A percentile compares a stretch with the other conserved stretches of the same genome.
phyloP scores from a whole-genome alignment of 2,113 vertebrate species.

The Perca fluviatilis region DNA sequence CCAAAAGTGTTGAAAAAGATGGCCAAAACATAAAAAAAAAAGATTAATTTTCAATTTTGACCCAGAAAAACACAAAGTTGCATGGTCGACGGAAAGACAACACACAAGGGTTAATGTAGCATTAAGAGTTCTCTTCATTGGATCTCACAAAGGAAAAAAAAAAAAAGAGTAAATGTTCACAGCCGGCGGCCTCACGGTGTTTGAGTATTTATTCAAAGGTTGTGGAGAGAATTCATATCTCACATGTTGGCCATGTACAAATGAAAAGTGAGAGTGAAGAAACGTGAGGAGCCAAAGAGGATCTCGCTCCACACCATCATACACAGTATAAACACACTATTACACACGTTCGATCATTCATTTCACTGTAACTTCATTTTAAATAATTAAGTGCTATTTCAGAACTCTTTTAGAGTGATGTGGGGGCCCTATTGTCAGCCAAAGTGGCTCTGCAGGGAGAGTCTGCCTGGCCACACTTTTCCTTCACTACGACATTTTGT shows the following conservation, averaged over 20 bases:
- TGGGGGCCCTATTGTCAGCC: not conserved
- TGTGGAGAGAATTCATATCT: constrained; percentile 49
- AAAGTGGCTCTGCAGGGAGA: not conserved
- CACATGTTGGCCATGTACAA: constrained; percentile 55
- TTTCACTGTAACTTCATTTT: constrained; percentile 50
- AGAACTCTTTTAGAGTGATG: not conserved
- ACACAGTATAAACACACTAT: constrained; percentile 44
- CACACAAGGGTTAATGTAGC: not conserved
- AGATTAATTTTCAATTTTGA: too few relatives aligned
- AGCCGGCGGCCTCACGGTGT: constrained; percentile 2
- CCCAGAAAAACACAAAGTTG: too few relatives aligned
- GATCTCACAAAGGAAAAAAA: not conserved
- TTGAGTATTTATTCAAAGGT: constrained; percentile 73
- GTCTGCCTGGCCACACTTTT: too few relatives aligned
- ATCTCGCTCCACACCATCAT: constrained; percentile 2
- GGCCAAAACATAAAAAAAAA: too few relatives aligned
- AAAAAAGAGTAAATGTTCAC: too few relatives aligned
- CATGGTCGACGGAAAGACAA: too few relatives aligned
- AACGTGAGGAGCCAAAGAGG: not conserved
- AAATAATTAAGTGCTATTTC: constrained; percentile 68
- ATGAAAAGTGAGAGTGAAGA: constrained; percentile 30
- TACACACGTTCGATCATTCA: constrained; percentile 28
- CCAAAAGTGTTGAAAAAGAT: too few relatives aligned
- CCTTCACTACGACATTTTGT: not conserved
- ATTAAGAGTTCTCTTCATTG: not conserved